These are phyloP conservation scores for Seriola dumerili DNA, from an alignment of 2,113 vertebrate species.

Conservation along the genomic window DNA sequence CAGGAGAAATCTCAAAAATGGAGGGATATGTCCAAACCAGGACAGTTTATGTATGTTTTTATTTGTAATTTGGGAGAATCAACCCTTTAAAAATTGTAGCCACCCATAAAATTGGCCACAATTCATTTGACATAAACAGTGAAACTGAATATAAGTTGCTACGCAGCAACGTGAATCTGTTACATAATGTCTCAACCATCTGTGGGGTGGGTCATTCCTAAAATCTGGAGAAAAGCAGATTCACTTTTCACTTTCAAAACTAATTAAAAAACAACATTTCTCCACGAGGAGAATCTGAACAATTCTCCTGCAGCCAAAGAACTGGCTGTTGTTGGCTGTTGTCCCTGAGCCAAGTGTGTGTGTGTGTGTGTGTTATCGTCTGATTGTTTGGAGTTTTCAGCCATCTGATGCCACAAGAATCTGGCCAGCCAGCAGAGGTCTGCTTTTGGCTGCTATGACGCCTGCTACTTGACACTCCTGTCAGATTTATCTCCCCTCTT, in stretches of 20 bases:
- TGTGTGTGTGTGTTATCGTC: conserved; percentile 44
- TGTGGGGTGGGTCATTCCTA: conserved; percentile 20
- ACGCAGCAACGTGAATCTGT: conserved; percentile 20
- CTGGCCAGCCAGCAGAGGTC: conserved; percentile 64
- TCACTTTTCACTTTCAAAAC: conserved; percentile 28
- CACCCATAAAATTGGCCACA: no score
- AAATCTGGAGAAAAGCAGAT: conserved; percentile 25
- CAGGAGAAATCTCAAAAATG: background rate
- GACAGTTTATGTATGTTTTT: background rate
- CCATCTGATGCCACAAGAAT: conserved; percentile 70
- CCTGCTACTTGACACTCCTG: conserved; percentile 74
- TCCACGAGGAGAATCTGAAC: conserved; percentile 43
- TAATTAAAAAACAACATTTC: conserved; percentile 70
- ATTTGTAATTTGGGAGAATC: background rate
- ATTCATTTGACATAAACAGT: background rate
- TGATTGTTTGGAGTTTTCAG: conserved; percentile 73
- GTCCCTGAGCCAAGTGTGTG: conserved; percentile 55
- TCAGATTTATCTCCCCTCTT: conserved; percentile 72
- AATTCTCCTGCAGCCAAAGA: conserved; percentile 58
- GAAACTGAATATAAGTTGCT: conserved; percentile 2
- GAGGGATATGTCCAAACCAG: background rate
- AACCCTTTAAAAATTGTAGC: background rate
- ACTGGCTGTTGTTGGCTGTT: conserved; percentile 61
- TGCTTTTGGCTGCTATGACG: conserved; percentile 67
- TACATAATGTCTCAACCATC: conserved; percentile 28